Evolutionary conservation across 2,888 invertebrate species (phyloP).

Genomic region (Bursaphelenchus okinawaensis): DNA sequence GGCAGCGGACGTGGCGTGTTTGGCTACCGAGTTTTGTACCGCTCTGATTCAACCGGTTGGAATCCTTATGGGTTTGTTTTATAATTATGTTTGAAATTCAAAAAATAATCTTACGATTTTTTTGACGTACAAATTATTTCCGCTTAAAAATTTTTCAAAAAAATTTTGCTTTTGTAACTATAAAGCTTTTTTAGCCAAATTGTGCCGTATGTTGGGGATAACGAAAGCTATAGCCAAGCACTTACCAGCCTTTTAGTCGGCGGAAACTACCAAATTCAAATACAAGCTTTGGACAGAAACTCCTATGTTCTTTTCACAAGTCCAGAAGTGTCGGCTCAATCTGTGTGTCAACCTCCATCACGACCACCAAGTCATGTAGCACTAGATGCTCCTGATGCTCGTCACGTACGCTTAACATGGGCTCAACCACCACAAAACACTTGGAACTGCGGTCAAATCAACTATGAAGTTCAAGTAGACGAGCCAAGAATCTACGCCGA

Average conservation of each 20-base stretch:
- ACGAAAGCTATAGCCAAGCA: slow-evolving; percentile 45
- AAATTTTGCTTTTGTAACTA: no score
- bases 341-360: slow-evolving; percentile 49
- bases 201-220: slow-evolving; percentile 54
- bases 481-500: slow-evolving; percentile 42
- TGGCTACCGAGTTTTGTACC: slow-evolving; percentile 55
- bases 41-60: slow-evolving; percentile 45
- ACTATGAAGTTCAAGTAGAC: slow-evolving; percentile 45
- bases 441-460: slow-evolving; percentile 47
- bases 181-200: slow-evolving; percentile 52
- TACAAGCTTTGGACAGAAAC: slow-evolving; percentile 53
- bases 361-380: slow-evolving; percentile 53
- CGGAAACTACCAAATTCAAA: slow-evolving; percentile 38
- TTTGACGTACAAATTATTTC: no score
- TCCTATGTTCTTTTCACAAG: slow-evolving; percentile 56
- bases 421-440: slow-evolving; percentile 44
- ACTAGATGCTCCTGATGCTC: slow-evolving; percentile 34
- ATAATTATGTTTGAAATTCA: no score
- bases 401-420: slow-evolving; percentile 45
- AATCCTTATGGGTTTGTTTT: slow-evolving; percentile 55
- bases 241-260: slow-evolving; percentile 49
- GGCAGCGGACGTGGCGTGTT: slow-evolving; percentile 55
- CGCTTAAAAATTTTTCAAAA: no score
- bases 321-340: slow-evolving; percentile 43
- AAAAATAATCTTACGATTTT: no score